Conservation (phyloP, 1,140 invertebrate genomes). For the Heliconius nattereri region DNA sequence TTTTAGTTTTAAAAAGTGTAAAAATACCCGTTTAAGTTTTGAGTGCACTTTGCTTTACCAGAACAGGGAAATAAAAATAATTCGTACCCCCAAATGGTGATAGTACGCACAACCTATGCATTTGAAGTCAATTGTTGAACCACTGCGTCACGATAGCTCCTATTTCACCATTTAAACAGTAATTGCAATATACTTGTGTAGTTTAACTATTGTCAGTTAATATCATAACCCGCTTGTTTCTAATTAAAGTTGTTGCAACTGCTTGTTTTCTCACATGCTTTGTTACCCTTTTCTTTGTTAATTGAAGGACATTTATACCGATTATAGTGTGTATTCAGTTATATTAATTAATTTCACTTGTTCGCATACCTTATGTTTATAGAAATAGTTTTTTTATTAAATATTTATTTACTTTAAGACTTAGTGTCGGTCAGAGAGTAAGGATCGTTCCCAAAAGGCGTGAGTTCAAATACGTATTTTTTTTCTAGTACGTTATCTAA, state of each 20-base stretch:
- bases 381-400: neutral
- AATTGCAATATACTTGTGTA: constrained; percentile 8
- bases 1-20: too few relatives aligned
- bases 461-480: too few relatives aligned
- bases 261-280: constrained; percentile 31
- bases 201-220: constrained; percentile 28
- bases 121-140: too few relatives aligned
- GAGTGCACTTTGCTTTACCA: neutral
- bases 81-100: too few relatives aligned
- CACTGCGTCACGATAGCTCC: neutral
- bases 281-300: constrained; percentile 34
- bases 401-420: too few relatives aligned
- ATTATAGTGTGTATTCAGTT: constrained; percentile 4
- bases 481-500: too few relatives aligned
- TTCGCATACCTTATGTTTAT: neutral
- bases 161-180: constrained; percentile 1
- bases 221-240: neutral
- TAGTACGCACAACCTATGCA: too few relatives aligned
- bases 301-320: constrained; percentile 22
- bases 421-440: neutral
- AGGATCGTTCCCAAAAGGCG: too few relatives aligned
- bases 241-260: constrained; percentile 28
- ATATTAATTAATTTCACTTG: constrained; percentile 9
- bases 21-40: too few relatives aligned
- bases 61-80: too few relatives aligned